Conservation (phyloP, 2,797 vertebrate genomes). For the Acanthopagrus latus region DNA sequence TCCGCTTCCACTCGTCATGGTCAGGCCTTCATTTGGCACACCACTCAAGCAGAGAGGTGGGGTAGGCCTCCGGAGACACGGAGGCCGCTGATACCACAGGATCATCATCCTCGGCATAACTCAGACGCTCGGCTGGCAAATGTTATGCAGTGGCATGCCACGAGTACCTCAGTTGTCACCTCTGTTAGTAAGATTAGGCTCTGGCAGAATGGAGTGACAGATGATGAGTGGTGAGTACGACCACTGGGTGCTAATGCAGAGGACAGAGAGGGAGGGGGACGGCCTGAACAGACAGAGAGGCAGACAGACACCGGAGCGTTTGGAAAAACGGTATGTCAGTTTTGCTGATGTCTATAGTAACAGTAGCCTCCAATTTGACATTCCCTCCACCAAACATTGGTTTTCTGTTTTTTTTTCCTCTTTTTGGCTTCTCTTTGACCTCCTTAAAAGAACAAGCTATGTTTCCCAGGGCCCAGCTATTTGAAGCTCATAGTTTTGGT, state of each 20-base stretch:
- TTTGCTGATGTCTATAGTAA: conserved; percentile 82
- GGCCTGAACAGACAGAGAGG: conserved; percentile 29
- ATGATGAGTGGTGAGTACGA: conserved; percentile 68
- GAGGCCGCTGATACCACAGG: conserved; percentile 60
- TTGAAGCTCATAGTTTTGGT: conserved; percentile 88
- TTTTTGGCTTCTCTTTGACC: conserved; percentile 82
- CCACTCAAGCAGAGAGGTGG: conserved; percentile 34
- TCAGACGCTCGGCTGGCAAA: conserved; percentile 69
- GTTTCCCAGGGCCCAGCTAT: conserved; percentile 87
- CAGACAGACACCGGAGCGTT: conserved; percentile 47
- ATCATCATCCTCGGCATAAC: conserved; percentile 66
- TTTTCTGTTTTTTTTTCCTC: conserved; percentile 68
- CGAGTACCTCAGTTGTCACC: conserved; percentile 76
- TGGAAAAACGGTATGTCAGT: conserved; percentile 70
- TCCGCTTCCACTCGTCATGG: conserved; percentile 12
- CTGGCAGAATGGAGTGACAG: conserved; percentile 63
- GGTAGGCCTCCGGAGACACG: conserved; percentile 49
- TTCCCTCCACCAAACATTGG: conserved; percentile 79
- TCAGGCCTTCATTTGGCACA: conserved; percentile 52
- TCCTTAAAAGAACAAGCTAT: conserved; percentile 84
- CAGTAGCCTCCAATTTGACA: conserved; percentile 79
- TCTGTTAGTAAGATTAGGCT: conserved; percentile 74
- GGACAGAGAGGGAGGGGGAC: conserved; percentile 20
- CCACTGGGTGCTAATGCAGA: conserved; percentile 60
- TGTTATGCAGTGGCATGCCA: conserved; percentile 63